phyloP scores from a whole-genome alignment of 2,797 vertebrate species.

The Meda fulgida region DNA sequence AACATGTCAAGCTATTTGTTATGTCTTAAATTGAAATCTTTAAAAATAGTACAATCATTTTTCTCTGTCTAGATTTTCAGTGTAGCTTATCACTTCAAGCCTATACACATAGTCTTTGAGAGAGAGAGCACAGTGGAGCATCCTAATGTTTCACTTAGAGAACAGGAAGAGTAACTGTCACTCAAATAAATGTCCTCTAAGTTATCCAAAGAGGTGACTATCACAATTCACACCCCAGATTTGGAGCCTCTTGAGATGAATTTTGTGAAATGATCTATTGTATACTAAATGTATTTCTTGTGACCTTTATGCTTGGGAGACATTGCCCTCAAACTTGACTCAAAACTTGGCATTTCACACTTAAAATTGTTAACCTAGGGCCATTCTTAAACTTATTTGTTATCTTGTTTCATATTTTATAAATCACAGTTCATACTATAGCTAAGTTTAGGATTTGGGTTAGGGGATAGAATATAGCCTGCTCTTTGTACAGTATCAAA shows the following conservation, averaged over 20 bases:
- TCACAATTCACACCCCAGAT: conserved; percentile 48
- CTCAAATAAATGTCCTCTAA: conserved; percentile 47
- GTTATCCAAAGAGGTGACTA: conserved; percentile 34
- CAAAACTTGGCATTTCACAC: not conserved
- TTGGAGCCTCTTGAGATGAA: conserved; percentile 42
- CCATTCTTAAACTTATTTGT: not conserved
- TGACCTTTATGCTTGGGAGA: conserved; percentile 4
- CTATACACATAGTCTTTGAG: not conserved
- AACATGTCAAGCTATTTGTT: conserved; percentile 8
- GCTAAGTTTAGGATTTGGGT: too few species aligned
- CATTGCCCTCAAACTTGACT: not conserved
- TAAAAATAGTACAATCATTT: not conserved
- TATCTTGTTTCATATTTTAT: not conserved
- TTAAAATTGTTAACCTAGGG: not conserved
- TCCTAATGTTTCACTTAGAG: conserved; percentile 41
- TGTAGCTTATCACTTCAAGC: not conserved
- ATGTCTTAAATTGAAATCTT: not conserved
- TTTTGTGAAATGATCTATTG: conserved; percentile 43
- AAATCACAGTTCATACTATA: not conserved
- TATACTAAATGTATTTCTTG: conserved; percentile 4
- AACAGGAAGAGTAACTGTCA: conserved; percentile 46
- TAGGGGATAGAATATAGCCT: not conserved
- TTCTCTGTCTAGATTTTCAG: not conserved
- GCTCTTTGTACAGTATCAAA: not conserved
- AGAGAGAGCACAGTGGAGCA: conserved; percentile 5